A percentile compares a stretch with the other conserved stretches of the same genome.
Evolutionary conservation across 2,888 invertebrate genomes (phyloP).

Genomic region (Euplexia lucipara): DNA sequence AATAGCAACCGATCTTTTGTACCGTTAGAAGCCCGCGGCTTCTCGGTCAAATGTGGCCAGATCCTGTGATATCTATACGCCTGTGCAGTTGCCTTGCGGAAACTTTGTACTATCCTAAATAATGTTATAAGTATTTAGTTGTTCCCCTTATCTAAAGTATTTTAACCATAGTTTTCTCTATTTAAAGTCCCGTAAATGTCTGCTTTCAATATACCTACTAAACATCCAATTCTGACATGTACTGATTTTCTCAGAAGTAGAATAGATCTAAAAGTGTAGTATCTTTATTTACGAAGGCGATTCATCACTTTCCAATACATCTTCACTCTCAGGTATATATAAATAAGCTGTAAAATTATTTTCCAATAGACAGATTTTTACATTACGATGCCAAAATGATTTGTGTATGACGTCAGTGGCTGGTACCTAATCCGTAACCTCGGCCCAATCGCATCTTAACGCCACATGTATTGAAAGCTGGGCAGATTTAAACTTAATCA

Average conservation of each 20-base stretch:
- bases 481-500: slow-evolving; percentile 60
- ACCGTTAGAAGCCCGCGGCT: slow-evolving; percentile 79
- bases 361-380: slow-evolving; percentile 59
- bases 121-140: slow-evolving; percentile 13
- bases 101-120: slow-evolving; percentile 20
- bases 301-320: slow-evolving; percentile 35
- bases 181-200: not conserved
- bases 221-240: slow-evolving; percentile 9
- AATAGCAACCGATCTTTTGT: slow-evolving; percentile 78
- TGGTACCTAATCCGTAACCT: slow-evolving; percentile 53
- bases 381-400: slow-evolving; percentile 55
- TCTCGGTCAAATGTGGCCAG: slow-evolving; percentile 63
- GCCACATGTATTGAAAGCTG: slow-evolving; percentile 58
- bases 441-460: slow-evolving; percentile 55
- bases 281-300: slow-evolving; percentile 30
- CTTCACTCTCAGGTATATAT: slow-evolving; percentile 15
- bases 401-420: slow-evolving; percentile 41
- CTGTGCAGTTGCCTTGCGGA: slow-evolving; percentile 34
- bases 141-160: not conserved
- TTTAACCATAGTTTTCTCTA: no score
- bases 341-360: slow-evolving; percentile 43
- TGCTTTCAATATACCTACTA: not conserved
- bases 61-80: slow-evolving; percentile 51
- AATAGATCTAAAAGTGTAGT: slow-evolving; percentile 31
- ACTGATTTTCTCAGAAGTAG: slow-evolving; percentile 14